Evolutionary conservation across 2,888 invertebrate genomes (phyloP).

Genomic region (Apantesis nais): DNA sequence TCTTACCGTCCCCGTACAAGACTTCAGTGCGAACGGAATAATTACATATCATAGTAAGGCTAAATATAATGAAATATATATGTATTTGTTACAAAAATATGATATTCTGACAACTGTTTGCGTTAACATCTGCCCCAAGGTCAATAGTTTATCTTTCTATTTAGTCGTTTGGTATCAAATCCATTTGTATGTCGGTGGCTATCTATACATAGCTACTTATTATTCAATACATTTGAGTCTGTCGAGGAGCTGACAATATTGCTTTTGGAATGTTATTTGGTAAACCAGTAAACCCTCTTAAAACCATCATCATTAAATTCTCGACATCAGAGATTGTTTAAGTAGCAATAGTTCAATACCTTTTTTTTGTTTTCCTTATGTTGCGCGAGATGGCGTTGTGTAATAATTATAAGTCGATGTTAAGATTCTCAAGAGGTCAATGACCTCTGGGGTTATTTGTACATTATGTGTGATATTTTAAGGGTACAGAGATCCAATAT

Average conservation of each 20-base stretch:
- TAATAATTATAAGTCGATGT: too few species aligned
- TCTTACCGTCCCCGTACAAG: conserved; percentile 13
- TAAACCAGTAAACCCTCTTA: not conserved
- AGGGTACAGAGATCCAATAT: too few species aligned
- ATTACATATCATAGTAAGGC: conserved; percentile 30
- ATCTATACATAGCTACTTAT: not conserved
- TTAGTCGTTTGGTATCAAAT: conserved; percentile 32
- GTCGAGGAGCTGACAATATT: conserved; percentile 1
- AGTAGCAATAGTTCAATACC: too few species aligned
- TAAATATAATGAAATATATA: conserved; percentile 30
- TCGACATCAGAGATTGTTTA: too few species aligned
- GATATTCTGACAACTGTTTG: conserved; percentile 21
- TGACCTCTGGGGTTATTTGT: too few species aligned
- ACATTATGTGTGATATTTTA: too few species aligned
- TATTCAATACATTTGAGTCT: not conserved
- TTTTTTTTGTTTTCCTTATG: too few species aligned
- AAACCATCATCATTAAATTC: too few species aligned
- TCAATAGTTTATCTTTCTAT: conserved; percentile 34
- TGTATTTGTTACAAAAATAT: conserved; percentile 41
- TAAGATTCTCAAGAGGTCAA: too few species aligned
- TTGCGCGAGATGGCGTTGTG: too few species aligned
- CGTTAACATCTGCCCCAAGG: conserved; percentile 24
- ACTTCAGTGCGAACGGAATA: conserved; percentile 12
- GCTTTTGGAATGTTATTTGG: not conserved
- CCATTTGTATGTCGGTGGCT: conserved; percentile 15